Conservation (phyloP, 2,888 invertebrate species). For the Cephus nigrinus region DNA sequence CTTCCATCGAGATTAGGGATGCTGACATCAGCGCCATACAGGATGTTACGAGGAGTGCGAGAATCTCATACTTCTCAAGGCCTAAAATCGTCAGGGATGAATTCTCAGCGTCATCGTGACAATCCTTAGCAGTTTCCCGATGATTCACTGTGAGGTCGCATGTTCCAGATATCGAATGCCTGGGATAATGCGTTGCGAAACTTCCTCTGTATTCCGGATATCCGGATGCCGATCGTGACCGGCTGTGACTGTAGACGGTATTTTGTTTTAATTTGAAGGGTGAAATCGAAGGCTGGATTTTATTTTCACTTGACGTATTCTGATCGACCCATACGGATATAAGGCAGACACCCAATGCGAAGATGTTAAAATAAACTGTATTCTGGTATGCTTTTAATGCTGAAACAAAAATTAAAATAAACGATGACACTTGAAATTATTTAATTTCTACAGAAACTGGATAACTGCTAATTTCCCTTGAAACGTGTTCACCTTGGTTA, state of each 20-base stretch:
- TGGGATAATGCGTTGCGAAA: slow-evolving; percentile 15
- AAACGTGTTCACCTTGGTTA: neutral
- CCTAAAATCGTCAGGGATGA: slow-evolving; percentile 24
- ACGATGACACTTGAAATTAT: neutral
- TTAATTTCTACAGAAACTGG: neutral
- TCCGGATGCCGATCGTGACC: slow-evolving; percentile 13
- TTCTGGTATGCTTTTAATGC: slow-evolving; percentile 43
- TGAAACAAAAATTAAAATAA: slow-evolving; percentile 22
- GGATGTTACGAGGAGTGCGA: slow-evolving; percentile 41
- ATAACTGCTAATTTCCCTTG: neutral
- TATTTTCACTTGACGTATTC: slow-evolving; percentile 21
- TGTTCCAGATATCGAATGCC: slow-evolving; percentile 19
- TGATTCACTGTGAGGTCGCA: neutral
- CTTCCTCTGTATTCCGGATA: slow-evolving; percentile 26
- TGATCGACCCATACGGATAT: slow-evolving; percentile 47
- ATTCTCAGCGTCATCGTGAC: slow-evolving; percentile 14
- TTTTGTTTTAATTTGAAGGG: neutral
- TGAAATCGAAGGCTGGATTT: neutral
- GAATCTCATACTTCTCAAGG: slow-evolving; percentile 46
- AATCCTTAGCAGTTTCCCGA: slow-evolving; percentile 5
- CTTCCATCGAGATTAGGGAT: slow-evolving; percentile 30
- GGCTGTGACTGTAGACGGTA: slow-evolving; percentile 18
- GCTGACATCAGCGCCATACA: slow-evolving; percentile 33
- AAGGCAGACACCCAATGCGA: slow-evolving; percentile 43
- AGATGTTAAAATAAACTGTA: slow-evolving; percentile 44